Evolutionary conservation across 1,140 invertebrate genomes (phyloP).

Genomic region (Sitobion miscanthi): DNA sequence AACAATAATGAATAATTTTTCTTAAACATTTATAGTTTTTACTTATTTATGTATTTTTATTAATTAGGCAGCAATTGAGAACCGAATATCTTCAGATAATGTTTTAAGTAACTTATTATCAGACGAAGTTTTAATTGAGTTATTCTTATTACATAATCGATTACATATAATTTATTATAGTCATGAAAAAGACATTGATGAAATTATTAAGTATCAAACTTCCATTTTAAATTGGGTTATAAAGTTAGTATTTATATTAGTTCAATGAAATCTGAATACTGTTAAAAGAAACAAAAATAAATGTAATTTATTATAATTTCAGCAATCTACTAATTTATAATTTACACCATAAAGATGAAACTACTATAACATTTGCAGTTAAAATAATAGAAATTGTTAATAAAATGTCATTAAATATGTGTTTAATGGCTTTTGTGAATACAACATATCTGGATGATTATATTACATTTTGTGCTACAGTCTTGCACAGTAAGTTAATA

Average conservation of each 20-base stretch:
- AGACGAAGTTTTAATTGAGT: slow-evolving; percentile 52
- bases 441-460: slow-evolving; percentile 7
- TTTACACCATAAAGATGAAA: slow-evolving; percentile 23
- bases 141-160: slow-evolving; percentile 4
- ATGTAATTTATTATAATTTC: not conserved
- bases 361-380: not conserved
- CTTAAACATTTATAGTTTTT: not conserved
- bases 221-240: slow-evolving; percentile 40
- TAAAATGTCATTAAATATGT: not conserved
- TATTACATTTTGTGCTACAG: slow-evolving; percentile 27
- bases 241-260: slow-evolving; percentile 32
- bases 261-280: not conserved
- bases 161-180: slow-evolving; percentile 40
- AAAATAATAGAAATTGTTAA: slow-evolving; percentile 17
- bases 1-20: not conserved
- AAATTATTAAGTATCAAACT: slow-evolving; percentile 40
- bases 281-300: not conserved
- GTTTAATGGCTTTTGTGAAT: slow-evolving; percentile 29
- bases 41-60: not conserved
- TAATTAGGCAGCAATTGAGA: slow-evolving; percentile 35
- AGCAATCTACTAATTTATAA: slow-evolving; percentile 26
- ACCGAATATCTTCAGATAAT: slow-evolving; percentile 22
- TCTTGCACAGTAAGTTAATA: slow-evolving; percentile 37
- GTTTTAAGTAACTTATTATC: slow-evolving; percentile 29
- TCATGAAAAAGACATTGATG: not conserved